Base-by-base conservation (phyloP, 2,113 vertebrate genomes). In the Stigmatopora nigra region DNA sequence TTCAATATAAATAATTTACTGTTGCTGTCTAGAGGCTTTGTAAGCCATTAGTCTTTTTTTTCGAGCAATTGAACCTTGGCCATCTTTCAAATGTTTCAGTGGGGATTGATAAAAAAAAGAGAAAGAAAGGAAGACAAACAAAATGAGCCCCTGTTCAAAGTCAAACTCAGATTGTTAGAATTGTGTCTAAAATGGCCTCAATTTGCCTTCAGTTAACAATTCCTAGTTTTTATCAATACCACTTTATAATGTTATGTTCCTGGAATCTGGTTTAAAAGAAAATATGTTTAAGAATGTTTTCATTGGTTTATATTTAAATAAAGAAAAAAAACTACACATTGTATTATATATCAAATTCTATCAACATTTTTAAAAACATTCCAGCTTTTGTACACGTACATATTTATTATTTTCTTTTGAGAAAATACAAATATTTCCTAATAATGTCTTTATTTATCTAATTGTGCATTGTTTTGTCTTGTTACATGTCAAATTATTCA, bases 1-100 rank as follows among this genome's bases (percentile, higher is more conserved):
- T 51, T 71, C 61, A 61, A 19, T 49, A 49, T 49, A 36, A 63
- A 63, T 63, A 31, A 63, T 63, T 63, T 15, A 63, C 16, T 0
- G 1, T 5, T n/a, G 47, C 46, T 51, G 48, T 63, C 10, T 17
- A 49, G 46, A 63, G 11, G n/a, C 11, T 5, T 48, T 49, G 25
- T 63, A 25, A 36, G 46, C 61, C 25, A 63, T 51, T 63, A 63
- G 16, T 16, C n/a, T 49, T 49, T 36, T 48, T 38, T 47, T 31
- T 31, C 53, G 31, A 49, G 25, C 61, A 63, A 51, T 63, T 63
- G 59, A 61, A 45, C 59, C 41, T 61, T 20, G 10, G 59, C 16
- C 59, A 45, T 22, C 59, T 45, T 61, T 61, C 12, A 61, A 61
- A 61, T 44, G 58, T 45, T 60, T 44, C 58, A 61, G 11, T 48